These are phyloP conservation scores for Cryptoprocta ferox DNA, from an alignment of 2,797 vertebrate genomes.

Conservation along the genomic window DNA sequence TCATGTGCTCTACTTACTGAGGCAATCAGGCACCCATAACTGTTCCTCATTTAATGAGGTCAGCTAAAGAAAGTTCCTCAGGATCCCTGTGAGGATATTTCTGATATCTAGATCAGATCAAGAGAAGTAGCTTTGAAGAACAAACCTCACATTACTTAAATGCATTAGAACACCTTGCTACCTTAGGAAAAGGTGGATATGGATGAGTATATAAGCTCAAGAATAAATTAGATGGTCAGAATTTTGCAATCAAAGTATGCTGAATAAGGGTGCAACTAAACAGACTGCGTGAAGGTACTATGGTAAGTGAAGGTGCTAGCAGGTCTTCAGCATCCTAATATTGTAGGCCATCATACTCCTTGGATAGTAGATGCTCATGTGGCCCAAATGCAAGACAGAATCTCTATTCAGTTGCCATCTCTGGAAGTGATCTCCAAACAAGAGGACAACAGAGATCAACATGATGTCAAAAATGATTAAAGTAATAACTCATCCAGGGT, in stretches of 20 bases:
- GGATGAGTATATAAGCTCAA: conserved; percentile 97
- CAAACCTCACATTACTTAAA: conserved; percentile 96
- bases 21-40: neutral
- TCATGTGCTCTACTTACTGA: neutral
- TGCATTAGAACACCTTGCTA: conserved; percentile 95
- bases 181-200: conserved; percentile 95
- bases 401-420: conserved; percentile 85
- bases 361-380: conserved; percentile 97
- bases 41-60: conserved; percentile 94
- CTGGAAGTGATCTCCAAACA: conserved; percentile 86
- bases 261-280: conserved; percentile 94
- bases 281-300: conserved; percentile 97
- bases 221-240: conserved; percentile 96
- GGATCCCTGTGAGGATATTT: conserved; percentile 85
- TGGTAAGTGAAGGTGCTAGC: conserved; percentile 97
- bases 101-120: conserved; percentile 83
- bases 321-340: conserved; percentile 93
- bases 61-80: conserved; percentile 88
- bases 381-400: conserved; percentile 70
- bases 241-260: conserved; percentile 97
- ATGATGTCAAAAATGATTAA: conserved; percentile 80
- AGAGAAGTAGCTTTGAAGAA: conserved; percentile 90
- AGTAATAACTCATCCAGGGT: conserved; percentile 88
- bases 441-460: conserved; percentile 80
- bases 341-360: conserved; percentile 97